Base-by-base conservation (phyloP, 2,797 vertebrate genomes). In the Gobionotothen gibberifrons region DNA sequence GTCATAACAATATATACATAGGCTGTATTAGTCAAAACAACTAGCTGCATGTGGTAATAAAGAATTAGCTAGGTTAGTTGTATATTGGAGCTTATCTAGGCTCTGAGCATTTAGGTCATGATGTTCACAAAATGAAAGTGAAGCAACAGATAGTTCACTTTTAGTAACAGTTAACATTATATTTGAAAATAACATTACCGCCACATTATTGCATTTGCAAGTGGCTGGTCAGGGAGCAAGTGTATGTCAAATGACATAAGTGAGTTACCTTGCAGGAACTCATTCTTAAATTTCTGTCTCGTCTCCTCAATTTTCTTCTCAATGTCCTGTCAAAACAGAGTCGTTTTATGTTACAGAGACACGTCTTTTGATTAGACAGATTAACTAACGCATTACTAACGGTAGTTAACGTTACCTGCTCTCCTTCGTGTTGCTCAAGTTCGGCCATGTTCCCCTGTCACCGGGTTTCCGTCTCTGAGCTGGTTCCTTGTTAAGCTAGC, bases 251-350 rank as follows among this genome's bases (percentile, higher is more conserved):
- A n/a, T 69, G 61, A 56, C 59, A 60, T 15, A 36, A 36, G 32
- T 79, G 79, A 66, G 29, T 90, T 93, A 98, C 98, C 97, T 95
- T 96, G 87, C 52, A 96, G 74, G 81, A 94, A 96, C 73, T 99
- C 97, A 22, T 93, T 89, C 80, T 94, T 95, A 90, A 99, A 99
- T 76, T 97, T 95, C 75, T 94, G 92, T 55, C 96, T 94, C 2
- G 88, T 96, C 83, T 97, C 96, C 57, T 90, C 89, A 49, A 98
- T 90, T 89, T 97, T 95, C 74, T 86, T 95, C 66, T 93, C 92
- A 64, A 95, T 93, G n/a, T 95, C 95, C 95, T 96, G 93, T 29
- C 81, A 82, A 72, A 82, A 75, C 13, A 91, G 72, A 78, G 58
- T 89, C 64, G 0, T 2, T 21, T 57, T 12, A 22, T 13, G 51